Evolutionary conservation across 2,888 invertebrate species (phyloP), one percentile per base, ranked within the genome.

Genomic region (Melanargia galathea): DNA sequence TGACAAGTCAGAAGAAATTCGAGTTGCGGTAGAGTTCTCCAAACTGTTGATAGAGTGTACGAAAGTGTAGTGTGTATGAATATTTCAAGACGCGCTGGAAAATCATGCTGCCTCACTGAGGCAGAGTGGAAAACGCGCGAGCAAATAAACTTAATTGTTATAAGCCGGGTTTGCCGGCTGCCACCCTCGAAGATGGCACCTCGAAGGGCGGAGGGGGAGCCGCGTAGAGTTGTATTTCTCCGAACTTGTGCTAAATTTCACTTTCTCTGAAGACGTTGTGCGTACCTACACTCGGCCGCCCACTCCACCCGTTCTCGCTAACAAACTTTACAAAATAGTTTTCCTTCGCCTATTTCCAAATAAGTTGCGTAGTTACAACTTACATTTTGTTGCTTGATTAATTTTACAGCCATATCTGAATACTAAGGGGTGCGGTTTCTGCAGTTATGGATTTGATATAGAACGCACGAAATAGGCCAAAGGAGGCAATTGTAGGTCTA

Each of bases 201-300:
- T 77, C 74, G 73, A 74, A 75, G 74, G 78, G 77, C 80, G 80
- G 72, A 73, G 76, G 79, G 82, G 78, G 82, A 73, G 71, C 73
- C 74, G 73, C 70, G 73, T 75, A 75, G 79, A 80, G 86, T 89
- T 88, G 90, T 89, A 87, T 90, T 90, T 86, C 90, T 86, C 87
- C 87, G 82, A 90, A 90, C 87, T 91, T 89, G 90, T 83, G 87
- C 90, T 87, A 90, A 91, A 90, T 91, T 91, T 91, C 91, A 90
- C 91, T 91, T 91, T 91, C 91, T 86, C 84, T 81, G 83, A 90
- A 90, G 91, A 90, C 86, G 87, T 72, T 84, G 83, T 90, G 88
- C 89, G 90, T 90, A 87, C 43, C 43, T 43, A 43, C 84, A 87
- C 83, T 85, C 83, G 87, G 81, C 86, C 81, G 83, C 88, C 87